Evolutionary conservation across 2,113 vertebrate species (phyloP).

Genomic region (Noturus placidus): DNA sequence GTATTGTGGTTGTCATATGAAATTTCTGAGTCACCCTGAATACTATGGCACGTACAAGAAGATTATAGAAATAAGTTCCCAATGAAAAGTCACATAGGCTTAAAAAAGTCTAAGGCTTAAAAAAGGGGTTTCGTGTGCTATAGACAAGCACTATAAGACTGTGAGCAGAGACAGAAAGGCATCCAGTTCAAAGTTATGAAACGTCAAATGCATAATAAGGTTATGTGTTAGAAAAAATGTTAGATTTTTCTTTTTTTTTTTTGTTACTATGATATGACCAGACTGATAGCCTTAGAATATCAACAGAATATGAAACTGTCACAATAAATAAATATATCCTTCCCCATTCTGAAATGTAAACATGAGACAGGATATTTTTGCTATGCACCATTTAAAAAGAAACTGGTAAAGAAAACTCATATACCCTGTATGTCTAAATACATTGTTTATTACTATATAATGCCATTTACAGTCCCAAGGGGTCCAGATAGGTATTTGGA

Average conservation of each 20-base stretch:
- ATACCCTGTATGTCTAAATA: constrained; percentile 10
- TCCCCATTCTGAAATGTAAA: constrained; percentile 46
- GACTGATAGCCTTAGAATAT: background rate
- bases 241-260: background rate
- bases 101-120: constrained; percentile 1
- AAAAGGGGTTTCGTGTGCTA: background rate
- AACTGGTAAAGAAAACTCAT: background rate
- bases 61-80: background rate
- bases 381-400: constrained; percentile 38
- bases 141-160: constrained; percentile 8
- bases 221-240: too few species aligned
- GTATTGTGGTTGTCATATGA: background rate
- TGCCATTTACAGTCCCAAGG: constrained; percentile 5
- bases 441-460: constrained; percentile 22
- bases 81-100: background rate
- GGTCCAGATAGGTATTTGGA: constrained; percentile 41
- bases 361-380: constrained; percentile 37
- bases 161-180: background rate
- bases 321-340: constrained; percentile 25
- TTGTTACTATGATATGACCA: background rate
- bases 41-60: constrained; percentile 1
- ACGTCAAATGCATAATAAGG: too few species aligned
- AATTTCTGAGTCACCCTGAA: constrained; percentile 13
- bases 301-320: background rate
- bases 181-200: constrained; percentile 8